Evolutionary conservation across 2,797 vertebrate species (phyloP).

Genomic region (Pseudotriccus pelzelni): DNA sequence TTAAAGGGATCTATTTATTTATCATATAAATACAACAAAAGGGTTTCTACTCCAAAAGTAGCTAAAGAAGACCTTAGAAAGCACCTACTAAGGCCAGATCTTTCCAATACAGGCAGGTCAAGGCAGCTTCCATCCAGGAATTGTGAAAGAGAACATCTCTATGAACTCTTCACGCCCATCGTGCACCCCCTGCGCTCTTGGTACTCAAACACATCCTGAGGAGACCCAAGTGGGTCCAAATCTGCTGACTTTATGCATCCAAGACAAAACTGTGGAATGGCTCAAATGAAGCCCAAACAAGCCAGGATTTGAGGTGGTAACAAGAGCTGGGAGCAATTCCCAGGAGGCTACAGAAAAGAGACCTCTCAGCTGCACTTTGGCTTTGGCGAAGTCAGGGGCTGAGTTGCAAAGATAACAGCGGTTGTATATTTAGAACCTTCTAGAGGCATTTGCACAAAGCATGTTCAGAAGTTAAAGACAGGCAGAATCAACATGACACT

Average conservation of each 20-base stretch:
- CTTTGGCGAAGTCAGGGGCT: background rate
- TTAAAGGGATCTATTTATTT: background rate
- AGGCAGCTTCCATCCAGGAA: background rate
- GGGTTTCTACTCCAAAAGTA: background rate
- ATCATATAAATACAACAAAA: background rate
- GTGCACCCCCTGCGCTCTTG: background rate
- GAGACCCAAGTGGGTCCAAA: fast-evolving
- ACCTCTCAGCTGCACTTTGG: fast-evolving
- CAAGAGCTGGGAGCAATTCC: background rate
- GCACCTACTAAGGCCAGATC: background rate
- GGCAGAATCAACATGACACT: background rate
- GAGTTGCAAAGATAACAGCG: background rate
- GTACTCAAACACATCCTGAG: background rate
- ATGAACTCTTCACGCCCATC: fast-evolving
- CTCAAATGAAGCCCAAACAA: background rate
- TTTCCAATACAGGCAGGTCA: background rate
- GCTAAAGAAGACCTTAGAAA: background rate
- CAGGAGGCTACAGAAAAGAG: background rate
- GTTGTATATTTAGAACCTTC: background rate
- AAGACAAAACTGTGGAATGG: background rate
- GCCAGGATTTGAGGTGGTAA: background rate
- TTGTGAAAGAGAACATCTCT: fast-evolving
- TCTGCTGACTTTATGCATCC: background rate
- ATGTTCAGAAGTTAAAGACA: background rate
- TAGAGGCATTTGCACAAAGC: background rate